These are phyloP conservation scores for Netelia virgata DNA, from an alignment of 2,888 invertebrate species.

Conservation along the genomic window DNA sequence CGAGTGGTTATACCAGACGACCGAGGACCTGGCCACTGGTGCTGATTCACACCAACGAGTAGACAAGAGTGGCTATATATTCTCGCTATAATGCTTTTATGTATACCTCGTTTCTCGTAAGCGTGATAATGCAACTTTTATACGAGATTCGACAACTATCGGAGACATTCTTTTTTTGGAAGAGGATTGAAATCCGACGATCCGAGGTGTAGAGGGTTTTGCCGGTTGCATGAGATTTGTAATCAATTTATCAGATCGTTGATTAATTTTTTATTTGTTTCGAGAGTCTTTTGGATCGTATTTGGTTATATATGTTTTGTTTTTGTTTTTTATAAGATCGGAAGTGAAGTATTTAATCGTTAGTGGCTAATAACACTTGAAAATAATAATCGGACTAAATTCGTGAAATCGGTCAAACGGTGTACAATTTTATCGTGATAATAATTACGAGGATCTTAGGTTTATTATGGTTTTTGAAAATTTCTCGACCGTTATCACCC, in stretches of 20 bases:
- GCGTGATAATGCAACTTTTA: background rate
- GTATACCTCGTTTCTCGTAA: background rate
- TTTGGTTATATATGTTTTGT: background rate
- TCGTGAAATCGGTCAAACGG: no score
- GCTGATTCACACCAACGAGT: slow-evolving; percentile 64
- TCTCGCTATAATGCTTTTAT: slow-evolving; percentile 1
- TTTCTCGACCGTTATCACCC: slow-evolving; percentile 4
- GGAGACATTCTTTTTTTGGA: background rate
- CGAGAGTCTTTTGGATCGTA: background rate
- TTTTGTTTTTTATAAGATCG: background rate
- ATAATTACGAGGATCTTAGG: background rate
- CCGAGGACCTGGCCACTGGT: slow-evolving; percentile 50
- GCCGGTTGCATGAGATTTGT: background rate
- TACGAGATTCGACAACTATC: background rate
- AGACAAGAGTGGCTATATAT: slow-evolving; percentile 21
- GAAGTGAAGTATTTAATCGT: background rate
- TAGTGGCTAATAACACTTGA: no score
- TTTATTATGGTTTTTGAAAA: slow-evolving; percentile 7
- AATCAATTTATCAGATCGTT: background rate
- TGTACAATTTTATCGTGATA: slow-evolving; percentile 2
- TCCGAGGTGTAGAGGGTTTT: background rate
- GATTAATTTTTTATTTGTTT: background rate
- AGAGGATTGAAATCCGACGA: background rate
- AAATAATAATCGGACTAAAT: no score
- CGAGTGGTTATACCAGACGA: slow-evolving; percentile 62